Conservation (phyloP, 2,888 invertebrate species). For the Bombylius discolor region DNA sequence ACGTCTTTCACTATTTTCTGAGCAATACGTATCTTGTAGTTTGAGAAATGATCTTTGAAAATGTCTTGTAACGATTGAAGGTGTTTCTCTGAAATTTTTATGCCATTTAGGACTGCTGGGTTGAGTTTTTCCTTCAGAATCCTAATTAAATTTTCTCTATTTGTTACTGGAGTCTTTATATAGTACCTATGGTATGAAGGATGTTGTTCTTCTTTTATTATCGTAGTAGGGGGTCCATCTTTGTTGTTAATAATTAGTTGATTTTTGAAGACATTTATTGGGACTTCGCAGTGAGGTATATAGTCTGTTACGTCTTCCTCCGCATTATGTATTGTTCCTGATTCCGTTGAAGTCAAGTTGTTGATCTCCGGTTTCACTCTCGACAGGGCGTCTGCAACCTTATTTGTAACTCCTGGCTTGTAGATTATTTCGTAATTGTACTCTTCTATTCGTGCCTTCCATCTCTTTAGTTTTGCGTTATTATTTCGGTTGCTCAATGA, state of each 20-base stretch:
- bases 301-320: neutral
- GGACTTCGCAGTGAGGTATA: neutral
- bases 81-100: slow-evolving; percentile 1
- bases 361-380: neutral
- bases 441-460: slow-evolving; percentile 11
- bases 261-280: neutral
- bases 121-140: slow-evolving; percentile 3
- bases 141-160: neutral
- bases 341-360: neutral
- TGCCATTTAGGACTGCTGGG: slow-evolving; percentile 1
- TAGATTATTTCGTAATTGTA: slow-evolving; percentile 11
- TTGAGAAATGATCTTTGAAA: neutral
- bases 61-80: slow-evolving; percentile 2
- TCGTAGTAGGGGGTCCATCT: neutral
- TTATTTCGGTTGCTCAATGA: neutral
- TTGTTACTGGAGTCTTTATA: neutral
- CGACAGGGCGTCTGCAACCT: slow-evolving; percentile 3
- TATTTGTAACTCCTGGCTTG: neutral
- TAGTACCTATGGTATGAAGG: neutral
- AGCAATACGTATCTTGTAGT: slow-evolving; percentile 2
- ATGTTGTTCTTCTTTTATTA: neutral
- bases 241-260: neutral
- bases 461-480: neutral
- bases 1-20: slow-evolving; percentile 1
- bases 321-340: neutral